These are phyloP conservation scores for Tursiops truncatus DNA, from an alignment of 2,113 vertebrate genomes.

Conservation along the genomic window DNA sequence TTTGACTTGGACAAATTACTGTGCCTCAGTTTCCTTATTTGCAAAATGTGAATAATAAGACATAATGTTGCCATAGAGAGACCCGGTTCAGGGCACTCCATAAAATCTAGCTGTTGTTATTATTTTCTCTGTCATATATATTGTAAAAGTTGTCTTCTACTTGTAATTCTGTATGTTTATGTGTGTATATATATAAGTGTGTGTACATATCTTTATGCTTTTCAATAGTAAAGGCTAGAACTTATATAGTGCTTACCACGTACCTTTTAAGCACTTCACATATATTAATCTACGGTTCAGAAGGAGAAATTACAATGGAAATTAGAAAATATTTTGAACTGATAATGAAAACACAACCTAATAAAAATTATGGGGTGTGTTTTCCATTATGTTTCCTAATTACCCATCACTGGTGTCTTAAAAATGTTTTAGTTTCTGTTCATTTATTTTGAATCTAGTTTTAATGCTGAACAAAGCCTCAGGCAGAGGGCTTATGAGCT, in stretches of 20 bases:
- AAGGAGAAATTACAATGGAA: neutral
- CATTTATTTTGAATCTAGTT: slow-evolving; percentile 57
- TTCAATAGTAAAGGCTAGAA: neutral
- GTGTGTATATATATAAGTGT: neutral
- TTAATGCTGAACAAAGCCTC: neutral
- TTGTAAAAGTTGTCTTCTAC: neutral
- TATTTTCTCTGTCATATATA: neutral
- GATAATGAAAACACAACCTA: slow-evolving; percentile 43
- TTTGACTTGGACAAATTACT: neutral
- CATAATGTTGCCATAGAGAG: neutral
- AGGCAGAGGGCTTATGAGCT: neutral
- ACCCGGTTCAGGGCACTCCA: neutral
- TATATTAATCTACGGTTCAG: neutral
- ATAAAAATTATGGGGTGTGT: neutral
- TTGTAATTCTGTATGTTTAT: neutral
- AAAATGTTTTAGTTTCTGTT: slow-evolving; percentile 53
- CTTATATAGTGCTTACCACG: neutral
- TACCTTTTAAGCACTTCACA: neutral
- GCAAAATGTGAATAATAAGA: neutral
- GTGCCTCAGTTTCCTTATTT: neutral
- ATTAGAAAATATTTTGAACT: slow-evolving; percentile 45
- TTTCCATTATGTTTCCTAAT: slow-evolving; percentile 42
- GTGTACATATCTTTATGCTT: neutral
- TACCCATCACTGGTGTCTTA: slow-evolving; percentile 33
- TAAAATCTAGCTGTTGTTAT: neutral